Base-by-base conservation (phyloP, 2,113 vertebrate species). In the Nematolebias whitei region DNA sequence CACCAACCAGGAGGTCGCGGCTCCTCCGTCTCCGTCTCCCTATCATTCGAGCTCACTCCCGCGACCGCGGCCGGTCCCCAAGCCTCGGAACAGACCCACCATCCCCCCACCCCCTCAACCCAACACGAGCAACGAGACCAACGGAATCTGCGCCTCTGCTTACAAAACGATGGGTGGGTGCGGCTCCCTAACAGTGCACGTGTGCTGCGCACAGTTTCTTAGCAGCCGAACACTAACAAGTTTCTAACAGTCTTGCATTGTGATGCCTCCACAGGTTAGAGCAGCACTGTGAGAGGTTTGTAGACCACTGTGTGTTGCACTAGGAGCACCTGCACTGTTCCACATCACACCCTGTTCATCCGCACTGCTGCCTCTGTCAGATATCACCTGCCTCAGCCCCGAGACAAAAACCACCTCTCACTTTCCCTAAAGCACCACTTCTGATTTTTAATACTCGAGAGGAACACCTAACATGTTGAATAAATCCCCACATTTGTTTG, bases 61-160 rank as follows among this genome's bases (percentile, higher is more conserved):
- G 0, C 90, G 97, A 48, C 94, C 93, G 0, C 90, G 96, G 47
- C 98, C 98, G 0, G 95, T 98, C 44, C 98, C 98, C 9, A 98
- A 94, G 55, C 98, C 98, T 5, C 82, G 98, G 26, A 96, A 95
- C 85, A 91, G 98, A 18, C 98, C 97, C 55, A 96, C 66, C 1
- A 35, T 99, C 57, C 98, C 97, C 0, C 98, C 98, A 0, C 98
- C 97, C 0, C 97, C 97, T 0, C 95, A 99, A 51, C 95, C 98
- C 9, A 89, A 91, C 0, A 35, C 87, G 2, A 83, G 88, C 44
- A 18, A 45, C 0, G 77, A 93, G 0, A 75, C 84, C 39, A 71
- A 81, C 56, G 73, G 84, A 74, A 49, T 92, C 63, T 68, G 73
- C 83, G 35, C 45, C 83, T 79, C 94, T 0, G 88, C 95, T 0